Conservation (phyloP, 2,888 invertebrate species). For the Stictocephala bisonia region DNA sequence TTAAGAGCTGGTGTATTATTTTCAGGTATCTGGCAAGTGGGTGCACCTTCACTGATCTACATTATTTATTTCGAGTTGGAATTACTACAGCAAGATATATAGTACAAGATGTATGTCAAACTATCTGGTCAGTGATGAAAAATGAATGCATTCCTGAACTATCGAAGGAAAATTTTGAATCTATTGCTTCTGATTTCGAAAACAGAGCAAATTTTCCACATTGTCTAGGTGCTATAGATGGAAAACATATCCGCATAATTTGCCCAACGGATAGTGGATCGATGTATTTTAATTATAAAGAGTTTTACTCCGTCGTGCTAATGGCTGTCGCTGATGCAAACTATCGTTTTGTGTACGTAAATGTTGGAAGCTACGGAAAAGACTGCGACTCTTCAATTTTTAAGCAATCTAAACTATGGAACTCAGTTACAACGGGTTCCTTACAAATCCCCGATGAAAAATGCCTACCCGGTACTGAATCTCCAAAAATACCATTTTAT, state of each 20-base stretch:
- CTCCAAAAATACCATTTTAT: slow-evolving; percentile 54
- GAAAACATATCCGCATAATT: slow-evolving; percentile 40
- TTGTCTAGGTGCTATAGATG: slow-evolving; percentile 34
- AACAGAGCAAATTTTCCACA: slow-evolving; percentile 46
- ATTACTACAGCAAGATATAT: no score
- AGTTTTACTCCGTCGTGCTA: slow-evolving; percentile 41
- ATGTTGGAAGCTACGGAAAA: slow-evolving; percentile 51
- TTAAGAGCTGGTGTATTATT: no score
- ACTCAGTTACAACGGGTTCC: slow-evolving; percentile 47
- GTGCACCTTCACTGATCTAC: no score
- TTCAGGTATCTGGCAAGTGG: no score
- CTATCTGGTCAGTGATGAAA: no score
- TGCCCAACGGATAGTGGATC: slow-evolving; percentile 34
- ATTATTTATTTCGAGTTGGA: no score
- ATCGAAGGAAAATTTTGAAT: no score
- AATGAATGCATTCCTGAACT: no score
- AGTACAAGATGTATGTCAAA: no score
- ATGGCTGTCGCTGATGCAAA: slow-evolving; percentile 45
- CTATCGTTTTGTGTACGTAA: slow-evolving; percentile 54
- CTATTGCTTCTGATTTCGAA: no score
- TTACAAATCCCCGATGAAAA: slow-evolving; percentile 55
- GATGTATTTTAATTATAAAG: slow-evolving; percentile 46
- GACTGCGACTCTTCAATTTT: slow-evolving; percentile 41
- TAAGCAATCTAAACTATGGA: slow-evolving; percentile 16
- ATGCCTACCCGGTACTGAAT: slow-evolving; percentile 54